These are phyloP conservation scores for Channa maculata DNA, from an alignment of 2,113 vertebrate genomes.

Conservation along the genomic window DNA sequence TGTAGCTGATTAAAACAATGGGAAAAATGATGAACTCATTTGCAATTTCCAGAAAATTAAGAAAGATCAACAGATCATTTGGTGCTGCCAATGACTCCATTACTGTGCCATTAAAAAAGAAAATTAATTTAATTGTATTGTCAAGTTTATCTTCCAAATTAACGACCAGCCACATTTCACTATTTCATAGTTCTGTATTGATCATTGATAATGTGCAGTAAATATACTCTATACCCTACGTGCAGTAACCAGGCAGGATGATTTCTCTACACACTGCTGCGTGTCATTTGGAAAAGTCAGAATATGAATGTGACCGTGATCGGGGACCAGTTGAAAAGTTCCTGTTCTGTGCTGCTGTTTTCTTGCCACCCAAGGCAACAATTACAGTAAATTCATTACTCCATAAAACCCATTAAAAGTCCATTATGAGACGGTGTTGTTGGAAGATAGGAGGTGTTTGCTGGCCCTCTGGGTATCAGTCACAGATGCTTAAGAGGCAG, in stretches of 20 bases:
- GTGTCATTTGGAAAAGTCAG: constrained; percentile 13
- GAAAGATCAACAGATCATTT: constrained; percentile 27
- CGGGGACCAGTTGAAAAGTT: constrained; percentile 40
- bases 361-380: constrained; percentile 63
- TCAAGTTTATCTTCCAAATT: neutral
- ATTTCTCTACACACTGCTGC: neutral
- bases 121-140: neutral
- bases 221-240: no score
- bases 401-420: constrained; percentile 76
- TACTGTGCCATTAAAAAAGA: neutral
- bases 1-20: constrained; percentile 24
- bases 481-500: constrained; percentile 65
- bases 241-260: neutral
- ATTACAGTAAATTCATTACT: constrained; percentile 74
- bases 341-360: constrained; percentile 50
- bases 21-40: neutral
- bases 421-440: constrained; percentile 72
- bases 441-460: constrained; percentile 63
- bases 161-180: neutral
- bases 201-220: no score
- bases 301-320: constrained; percentile 23
- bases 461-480: constrained; percentile 65
- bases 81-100: neutral
- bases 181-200: neutral
- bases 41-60: constrained; percentile 26